A percentile compares a stretch with the other conserved stretches of the same genome.
Conservation (phyloP, 2,888 invertebrate species). For the Axea sp. region DNA sequence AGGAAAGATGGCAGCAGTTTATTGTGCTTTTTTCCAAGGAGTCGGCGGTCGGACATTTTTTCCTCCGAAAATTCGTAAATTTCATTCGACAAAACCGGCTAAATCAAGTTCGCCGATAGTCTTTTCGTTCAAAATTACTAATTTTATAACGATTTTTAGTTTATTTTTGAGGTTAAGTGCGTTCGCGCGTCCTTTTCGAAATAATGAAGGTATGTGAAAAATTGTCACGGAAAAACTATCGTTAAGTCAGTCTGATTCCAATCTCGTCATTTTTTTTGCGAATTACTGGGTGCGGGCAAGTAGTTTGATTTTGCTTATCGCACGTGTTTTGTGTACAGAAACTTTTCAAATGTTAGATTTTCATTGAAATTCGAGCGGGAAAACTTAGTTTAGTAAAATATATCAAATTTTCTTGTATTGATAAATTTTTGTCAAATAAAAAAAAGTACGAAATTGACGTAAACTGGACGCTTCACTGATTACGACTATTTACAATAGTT, state of each 20-base stretch:
- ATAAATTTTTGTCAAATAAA: too few relatives aligned
- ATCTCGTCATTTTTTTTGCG: conserved; percentile 51
- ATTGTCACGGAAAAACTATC: conserved; percentile 62
- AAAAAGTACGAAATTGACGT: too few relatives aligned
- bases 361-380: conserved; percentile 46
- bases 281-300: conserved; percentile 9
- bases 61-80: conserved; percentile 65
- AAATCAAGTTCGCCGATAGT: conserved; percentile 33
- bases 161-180: conserved; percentile 63
- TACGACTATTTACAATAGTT: too few relatives aligned
- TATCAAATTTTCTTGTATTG: conserved; percentile 32
- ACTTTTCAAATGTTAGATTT: conserved; percentile 13
- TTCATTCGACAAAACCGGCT: conserved; percentile 35
- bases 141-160: conserved; percentile 51
- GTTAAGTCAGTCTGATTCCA: conserved; percentile 51
- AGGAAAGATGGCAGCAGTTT: conserved; percentile 80
- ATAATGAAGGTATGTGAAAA: conserved; percentile 64
- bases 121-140: conserved; percentile 52
- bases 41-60: conserved; percentile 75
- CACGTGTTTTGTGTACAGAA: conserved; percentile 8
- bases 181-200: conserved; percentile 64
- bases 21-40: conserved; percentile 77
- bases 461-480: too few relatives aligned
- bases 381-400: conserved; percentile 32
- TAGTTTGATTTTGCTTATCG: background rate